These are phyloP conservation scores for Leptinotarsa lineolata DNA, from an alignment of 1,140 invertebrate genomes.

Conservation along the genomic window DNA sequence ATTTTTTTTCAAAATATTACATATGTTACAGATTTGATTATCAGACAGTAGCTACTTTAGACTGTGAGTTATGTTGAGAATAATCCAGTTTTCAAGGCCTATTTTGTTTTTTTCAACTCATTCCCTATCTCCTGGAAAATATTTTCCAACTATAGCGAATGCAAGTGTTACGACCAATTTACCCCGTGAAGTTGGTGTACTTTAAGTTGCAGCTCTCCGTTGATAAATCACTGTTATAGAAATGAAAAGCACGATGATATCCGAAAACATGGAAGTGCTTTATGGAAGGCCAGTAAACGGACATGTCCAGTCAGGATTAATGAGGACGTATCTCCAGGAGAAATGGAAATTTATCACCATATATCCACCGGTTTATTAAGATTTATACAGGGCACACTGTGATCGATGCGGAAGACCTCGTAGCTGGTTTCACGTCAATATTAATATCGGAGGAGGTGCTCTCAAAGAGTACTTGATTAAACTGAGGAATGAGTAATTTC, in stretches of 20 bases:
- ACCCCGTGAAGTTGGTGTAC: too few species aligned
- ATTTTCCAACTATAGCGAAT: background rate
- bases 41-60: too few species aligned
- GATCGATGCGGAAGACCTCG: background rate
- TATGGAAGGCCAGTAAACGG: constrained; percentile 52
- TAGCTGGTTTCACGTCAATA: background rate
- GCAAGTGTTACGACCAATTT: background rate
- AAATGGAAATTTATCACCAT: constrained; percentile 57
- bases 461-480: too few species aligned
- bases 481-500: too few species aligned
- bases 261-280: constrained; percentile 56
- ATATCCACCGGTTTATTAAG: constrained; percentile 56
- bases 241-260: constrained; percentile 52
- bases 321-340: constrained; percentile 54
- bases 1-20: too few species aligned
- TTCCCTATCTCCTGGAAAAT: background rate
- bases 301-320: constrained; percentile 53
- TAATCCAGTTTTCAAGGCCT: too few species aligned
- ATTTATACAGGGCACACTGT: constrained; percentile 52
- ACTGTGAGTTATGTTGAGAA: too few species aligned
- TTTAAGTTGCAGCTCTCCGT: constrained; percentile 9
- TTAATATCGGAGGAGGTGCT: too few species aligned
- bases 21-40: too few species aligned
- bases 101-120: too few species aligned
- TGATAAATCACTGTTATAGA: constrained; percentile 52